phyloP scores from a whole-genome alignment of 2,113 vertebrate species.

The Stercorarius parasiticus region DNA sequence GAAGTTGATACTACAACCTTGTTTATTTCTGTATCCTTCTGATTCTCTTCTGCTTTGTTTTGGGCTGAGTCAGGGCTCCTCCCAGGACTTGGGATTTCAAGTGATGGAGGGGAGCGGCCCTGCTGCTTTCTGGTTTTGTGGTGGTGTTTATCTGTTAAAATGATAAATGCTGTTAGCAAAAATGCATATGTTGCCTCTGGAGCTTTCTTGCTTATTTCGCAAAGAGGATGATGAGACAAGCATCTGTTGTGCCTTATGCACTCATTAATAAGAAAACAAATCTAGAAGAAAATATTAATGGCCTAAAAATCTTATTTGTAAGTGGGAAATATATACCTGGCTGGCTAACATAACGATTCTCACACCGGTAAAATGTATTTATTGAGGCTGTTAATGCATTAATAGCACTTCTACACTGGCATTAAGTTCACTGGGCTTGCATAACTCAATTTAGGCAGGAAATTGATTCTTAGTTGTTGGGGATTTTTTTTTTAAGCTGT shows the following conservation, averaged over 20 bases:
- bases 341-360: not conserved
- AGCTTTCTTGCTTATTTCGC: not conserved
- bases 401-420: not conserved
- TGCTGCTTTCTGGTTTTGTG: constrained; percentile 26
- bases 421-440: not conserved
- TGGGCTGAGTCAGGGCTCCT: not conserved
- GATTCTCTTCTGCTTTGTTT: not conserved
- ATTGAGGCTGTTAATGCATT: not conserved
- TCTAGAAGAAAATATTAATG: not conserved
- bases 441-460: not conserved
- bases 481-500: not conserved
- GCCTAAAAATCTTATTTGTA: not conserved
- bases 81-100: not conserved
- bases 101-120: not conserved
- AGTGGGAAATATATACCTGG: not conserved
- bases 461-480: not conserved
- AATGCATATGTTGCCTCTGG: not conserved
- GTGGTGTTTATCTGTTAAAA: constrained; percentile 70
- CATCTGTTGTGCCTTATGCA: not conserved
- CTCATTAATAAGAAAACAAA: not conserved
- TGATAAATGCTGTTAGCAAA: not conserved
- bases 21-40: not conserved
- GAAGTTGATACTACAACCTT: not conserved
- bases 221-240: not conserved
- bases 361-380: not conserved